Evolutionary conservation across 2,113 vertebrate genomes (phyloP).

Genomic region (Erinaceus europaeus): DNA sequence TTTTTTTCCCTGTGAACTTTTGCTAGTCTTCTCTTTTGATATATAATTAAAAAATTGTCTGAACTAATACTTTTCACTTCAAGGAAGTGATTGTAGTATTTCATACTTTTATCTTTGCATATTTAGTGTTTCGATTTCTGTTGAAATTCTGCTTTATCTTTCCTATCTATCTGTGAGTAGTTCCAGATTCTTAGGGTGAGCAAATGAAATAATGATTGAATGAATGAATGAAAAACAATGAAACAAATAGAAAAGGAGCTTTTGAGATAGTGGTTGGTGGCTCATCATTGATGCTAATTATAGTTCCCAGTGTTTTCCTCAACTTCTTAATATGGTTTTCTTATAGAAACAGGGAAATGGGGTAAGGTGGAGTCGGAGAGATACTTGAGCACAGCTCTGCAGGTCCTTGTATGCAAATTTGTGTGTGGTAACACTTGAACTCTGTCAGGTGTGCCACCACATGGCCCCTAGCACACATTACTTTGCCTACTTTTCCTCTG

Average conservation of each 20-base stretch:
- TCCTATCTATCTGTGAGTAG: neutral
- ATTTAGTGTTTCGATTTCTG: neutral
- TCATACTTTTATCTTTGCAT: neutral
- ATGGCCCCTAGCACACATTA: neutral
- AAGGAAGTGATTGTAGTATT: neutral
- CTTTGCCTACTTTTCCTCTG: neutral
- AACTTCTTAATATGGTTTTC: too few species aligned
- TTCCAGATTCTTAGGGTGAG: neutral
- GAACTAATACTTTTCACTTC: conserved; percentile 11
- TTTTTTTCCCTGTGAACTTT: conserved; percentile 20
- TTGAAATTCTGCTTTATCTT: neutral
- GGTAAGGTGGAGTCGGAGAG: too few species aligned
- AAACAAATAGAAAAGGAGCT: too few species aligned
- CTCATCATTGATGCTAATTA: neutral
- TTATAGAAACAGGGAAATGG: too few species aligned
- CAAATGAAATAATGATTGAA: too few species aligned
- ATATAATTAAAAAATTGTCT: conserved; percentile 30
- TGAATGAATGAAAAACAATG: neutral
- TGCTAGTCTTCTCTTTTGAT: neutral
- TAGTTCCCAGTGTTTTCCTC: neutral
- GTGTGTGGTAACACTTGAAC: too few species aligned
- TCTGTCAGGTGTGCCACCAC: too few species aligned
- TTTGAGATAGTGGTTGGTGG: too few species aligned
- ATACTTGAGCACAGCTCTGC: too few species aligned
- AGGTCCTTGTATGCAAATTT: too few species aligned